Base-by-base conservation (phyloP, 2,797 vertebrate genomes). In the Cossypha dichroa region DNA sequence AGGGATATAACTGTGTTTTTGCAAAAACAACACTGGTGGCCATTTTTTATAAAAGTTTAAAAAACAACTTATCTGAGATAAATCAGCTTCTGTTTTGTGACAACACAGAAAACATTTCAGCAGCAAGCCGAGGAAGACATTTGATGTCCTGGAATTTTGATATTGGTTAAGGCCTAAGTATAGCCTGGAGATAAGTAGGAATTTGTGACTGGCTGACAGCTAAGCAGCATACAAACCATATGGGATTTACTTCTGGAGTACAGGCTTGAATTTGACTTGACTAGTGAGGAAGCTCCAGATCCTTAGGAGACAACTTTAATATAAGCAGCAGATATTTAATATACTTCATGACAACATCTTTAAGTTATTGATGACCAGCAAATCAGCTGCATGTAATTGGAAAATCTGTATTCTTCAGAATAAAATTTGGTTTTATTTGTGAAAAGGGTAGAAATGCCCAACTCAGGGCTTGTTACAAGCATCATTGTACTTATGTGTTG, bases 81-180 rank as follows among this genome's bases (percentile, higher is more conserved):
- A 89, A 95, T 54, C 46, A 58, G 87, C 34, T 66, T 79, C 78
- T 76, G 63, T 55, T 91, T 68, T 59, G 51, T 56, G 63, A 79
- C 74, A 94, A 43, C 31, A 55, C 0, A 36, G 19, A 52, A 86
- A 78, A 56, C 51, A 78, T 52, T 91, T 59, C 3, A 88, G 52
- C 55, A 78, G 38, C 63, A 87, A 91, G 93, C 48, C 68, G 73
- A 79, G 54, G 36, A 86, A 78, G 80, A 90, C 55, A 91, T 85
- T 12, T 90, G 36, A 68, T 91, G 60, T 90, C 48, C 85, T 73
- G 64, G 56, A 96, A 84, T 94, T 72, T 76, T 87, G 40, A 51
- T 66, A 49, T 34, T 76, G 38, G 25, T 79, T 89, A 40, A 41
- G 20, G 78, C 29, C 75, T 62, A 79, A 79, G 56, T n/a, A 62